Evolutionary conservation across 1,140 invertebrate genomes (phyloP).

Genomic region (Euwallacea fornicatus): DNA sequence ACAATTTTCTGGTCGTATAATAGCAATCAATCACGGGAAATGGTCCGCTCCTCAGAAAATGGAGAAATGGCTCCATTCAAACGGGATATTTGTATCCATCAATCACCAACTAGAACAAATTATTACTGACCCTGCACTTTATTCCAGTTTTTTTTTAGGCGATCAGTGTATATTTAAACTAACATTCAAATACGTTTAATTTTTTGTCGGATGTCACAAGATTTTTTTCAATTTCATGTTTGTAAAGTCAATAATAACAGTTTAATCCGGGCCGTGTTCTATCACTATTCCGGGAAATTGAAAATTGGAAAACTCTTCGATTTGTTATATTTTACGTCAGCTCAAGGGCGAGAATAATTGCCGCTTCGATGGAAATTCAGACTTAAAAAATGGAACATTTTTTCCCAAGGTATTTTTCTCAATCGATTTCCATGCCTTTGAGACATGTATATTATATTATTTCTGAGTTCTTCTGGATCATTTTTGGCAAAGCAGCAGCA

Average conservation of each 20-base stretch:
- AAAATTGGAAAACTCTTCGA: neutral
- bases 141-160: neutral
- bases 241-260: too few relatives aligned
- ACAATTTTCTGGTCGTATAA: slow-evolving; percentile 24
- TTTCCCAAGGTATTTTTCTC: too few relatives aligned
- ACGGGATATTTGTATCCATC: slow-evolving; percentile 33
- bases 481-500: neutral
- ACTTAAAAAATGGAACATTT: too few relatives aligned
- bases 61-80: slow-evolving; percentile 21
- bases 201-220: neutral
- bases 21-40: slow-evolving; percentile 33
- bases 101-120: slow-evolving; percentile 26
- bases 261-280: neutral
- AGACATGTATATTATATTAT: too few relatives aligned
- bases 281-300: neutral
- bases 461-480: neutral
- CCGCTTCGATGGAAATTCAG: too few relatives aligned
- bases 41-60: slow-evolving; percentile 17
- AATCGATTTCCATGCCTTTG: too few relatives aligned
- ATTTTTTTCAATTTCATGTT: too few relatives aligned
- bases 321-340: neutral
- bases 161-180: neutral
- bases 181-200: neutral
- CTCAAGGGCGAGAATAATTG: too few relatives aligned
- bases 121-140: neutral